These are phyloP conservation scores for Melanophora roralis DNA, from an alignment of 2,888 invertebrate genomes.

Conservation along the genomic window DNA sequence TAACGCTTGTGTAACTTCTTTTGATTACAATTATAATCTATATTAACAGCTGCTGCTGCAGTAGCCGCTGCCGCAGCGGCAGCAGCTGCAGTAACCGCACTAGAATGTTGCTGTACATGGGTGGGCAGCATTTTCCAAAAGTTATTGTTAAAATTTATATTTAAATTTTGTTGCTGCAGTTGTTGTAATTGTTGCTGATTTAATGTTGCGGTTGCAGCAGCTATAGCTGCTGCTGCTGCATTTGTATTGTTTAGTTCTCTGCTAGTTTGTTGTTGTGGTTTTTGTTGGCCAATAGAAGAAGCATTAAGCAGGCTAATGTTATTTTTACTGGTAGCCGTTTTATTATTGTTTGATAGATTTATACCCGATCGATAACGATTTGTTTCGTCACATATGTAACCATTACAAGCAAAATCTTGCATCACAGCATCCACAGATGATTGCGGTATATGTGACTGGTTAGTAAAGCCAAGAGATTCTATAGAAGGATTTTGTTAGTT, in stretches of 20 bases:
- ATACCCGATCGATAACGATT: conserved; percentile 63
- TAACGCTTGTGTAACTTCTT: conserved; percentile 67
- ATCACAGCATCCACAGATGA: conserved; percentile 68
- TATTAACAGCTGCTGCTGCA: conserved; percentile 60
- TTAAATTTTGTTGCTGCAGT: conserved; percentile 43
- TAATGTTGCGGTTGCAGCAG: conserved; percentile 19
- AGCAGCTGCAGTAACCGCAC: conserved; percentile 47
- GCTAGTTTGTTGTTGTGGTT: not conserved
- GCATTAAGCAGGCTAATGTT: not conserved
- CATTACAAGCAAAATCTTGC: conserved; percentile 74
- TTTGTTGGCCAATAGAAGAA: not conserved
- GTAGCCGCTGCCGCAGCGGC: conserved; percentile 55
- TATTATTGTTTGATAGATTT: conserved; percentile 62
- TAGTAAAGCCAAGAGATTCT: not conserved
- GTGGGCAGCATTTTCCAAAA: conserved; percentile 64
- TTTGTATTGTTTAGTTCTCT: conserved; percentile 51
- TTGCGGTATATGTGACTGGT: conserved; percentile 9
- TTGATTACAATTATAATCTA: conserved; percentile 62
- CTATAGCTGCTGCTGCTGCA: conserved; percentile 1
- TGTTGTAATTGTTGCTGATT: conserved; percentile 38
- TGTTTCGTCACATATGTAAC: conserved; percentile 72
- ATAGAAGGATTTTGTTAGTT: not conserved
- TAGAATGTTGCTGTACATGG: conserved; percentile 53
- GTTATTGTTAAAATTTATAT: conserved; percentile 57
- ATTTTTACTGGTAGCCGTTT: not conserved